phyloP scores from a whole-genome alignment of 2,888 invertebrate genomes.

The Phragmatobia fuliginosa region DNA sequence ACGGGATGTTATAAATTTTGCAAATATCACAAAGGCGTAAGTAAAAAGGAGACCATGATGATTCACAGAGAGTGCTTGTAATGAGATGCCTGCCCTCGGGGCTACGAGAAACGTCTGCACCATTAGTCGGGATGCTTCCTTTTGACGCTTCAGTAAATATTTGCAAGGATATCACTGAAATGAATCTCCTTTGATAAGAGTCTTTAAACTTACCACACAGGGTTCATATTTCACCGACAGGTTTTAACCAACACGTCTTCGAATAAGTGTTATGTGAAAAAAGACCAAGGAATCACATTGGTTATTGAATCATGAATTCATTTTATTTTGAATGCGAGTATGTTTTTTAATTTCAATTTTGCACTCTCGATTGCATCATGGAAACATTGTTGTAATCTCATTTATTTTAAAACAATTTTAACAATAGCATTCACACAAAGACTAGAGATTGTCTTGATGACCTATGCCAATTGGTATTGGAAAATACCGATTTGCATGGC shows the following conservation, averaged over 20 bases:
- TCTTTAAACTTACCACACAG: conserved; percentile 24
- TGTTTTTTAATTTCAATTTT: too few species aligned
- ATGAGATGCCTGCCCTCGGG: conserved; percentile 54
- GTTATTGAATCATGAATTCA: too few species aligned
- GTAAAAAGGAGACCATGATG: conserved; percentile 41
- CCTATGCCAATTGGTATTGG: too few species aligned
- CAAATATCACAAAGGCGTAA: conserved; percentile 37
- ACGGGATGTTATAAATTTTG: conserved; percentile 31
- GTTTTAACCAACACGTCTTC: conserved; percentile 32
- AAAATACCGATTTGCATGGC: too few species aligned
- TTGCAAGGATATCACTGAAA: conserved; percentile 53
- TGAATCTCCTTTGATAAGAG: conserved; percentile 18
- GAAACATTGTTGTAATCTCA: too few species aligned
- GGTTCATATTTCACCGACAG: conserved; percentile 23
- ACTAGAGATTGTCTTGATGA: too few species aligned
- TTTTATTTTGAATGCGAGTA: too few species aligned
- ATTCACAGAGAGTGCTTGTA: conserved; percentile 58
- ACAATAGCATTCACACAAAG: not conserved
- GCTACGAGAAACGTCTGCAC: conserved; percentile 40
- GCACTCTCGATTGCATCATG: too few species aligned
- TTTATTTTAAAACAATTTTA: too few species aligned
- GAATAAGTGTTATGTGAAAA: not conserved
- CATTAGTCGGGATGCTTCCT: conserved; percentile 65
- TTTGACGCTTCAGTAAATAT: conserved; percentile 68
- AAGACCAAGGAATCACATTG: not conserved